Evolutionary conservation across 2,888 invertebrate genomes (phyloP), one percentile per base, ranked within the genome.

Genomic region (Noctua fimbriata): DNA sequence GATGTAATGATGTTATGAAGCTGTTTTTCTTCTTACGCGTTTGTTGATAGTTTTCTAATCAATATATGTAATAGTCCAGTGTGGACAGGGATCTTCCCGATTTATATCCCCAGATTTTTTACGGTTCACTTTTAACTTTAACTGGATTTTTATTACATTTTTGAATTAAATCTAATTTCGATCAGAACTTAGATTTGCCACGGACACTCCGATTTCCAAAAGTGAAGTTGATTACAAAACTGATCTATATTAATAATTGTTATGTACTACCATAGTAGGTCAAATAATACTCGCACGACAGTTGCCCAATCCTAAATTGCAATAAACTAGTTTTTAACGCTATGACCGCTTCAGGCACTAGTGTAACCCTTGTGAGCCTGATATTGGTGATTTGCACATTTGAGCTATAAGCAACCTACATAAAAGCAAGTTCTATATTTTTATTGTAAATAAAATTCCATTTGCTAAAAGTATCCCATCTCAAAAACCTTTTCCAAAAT

Each of bases 271-370:
- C 55, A 49, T 76, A 65, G 49, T 70, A 58, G 65, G 65, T 82
- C 65, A 73, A 55, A 76, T 78, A 73, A 78, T 66, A 86, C 75
- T 79, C 41, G 69, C 83, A 73, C 52, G 74, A 73, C 49, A 76
- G 74, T 86, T 86, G 76, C 86, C 76, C 86, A 86, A 86, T 69
- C 55, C 76, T 75, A 80, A 83, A 75, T 80, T 77, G 74, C 66
- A 78, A 32, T 55, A 60, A 80, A 85, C 83, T n/a, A 63, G 86
- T 80, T 86, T 74, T 80, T 58, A 60, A 55, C 52, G 36, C 41
- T 87, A 73, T 79, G 55, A 58, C 78, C 44, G 87, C 85, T 85
- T 83, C 58, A 76, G 78, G 79, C 83, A 55, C 36, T 55, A 47
- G 28, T 60, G 67, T 66, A 60, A 76, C 73, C 74, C 79, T 73